phyloP scores from a whole-genome alignment of 2,888 invertebrate species.

The Imbricaverruca yamaguchii region DNA sequence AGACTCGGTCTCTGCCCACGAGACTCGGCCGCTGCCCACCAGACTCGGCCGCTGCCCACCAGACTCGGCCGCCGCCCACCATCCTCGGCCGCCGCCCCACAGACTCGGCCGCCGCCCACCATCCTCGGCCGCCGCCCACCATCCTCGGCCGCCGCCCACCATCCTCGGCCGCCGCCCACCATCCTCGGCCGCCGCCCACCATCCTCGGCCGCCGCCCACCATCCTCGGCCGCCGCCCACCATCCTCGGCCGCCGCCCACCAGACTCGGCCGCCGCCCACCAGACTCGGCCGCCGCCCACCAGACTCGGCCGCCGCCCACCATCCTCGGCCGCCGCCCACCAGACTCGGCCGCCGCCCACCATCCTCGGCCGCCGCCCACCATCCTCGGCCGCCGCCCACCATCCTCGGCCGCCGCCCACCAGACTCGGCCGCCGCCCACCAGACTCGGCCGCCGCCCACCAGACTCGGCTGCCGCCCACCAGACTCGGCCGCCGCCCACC shows the following conservation, averaged over 20 bases:
- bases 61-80: too few species aligned
- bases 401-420: too few species aligned
- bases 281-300: too few species aligned
- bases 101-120: background rate
- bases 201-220: too few species aligned
- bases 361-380: background rate
- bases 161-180: too few species aligned
- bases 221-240: background rate
- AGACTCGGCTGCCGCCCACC: background rate
- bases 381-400: background rate
- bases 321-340: too few species aligned
- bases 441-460: background rate
- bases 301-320: too few species aligned
- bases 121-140: background rate
- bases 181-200: too few species aligned
- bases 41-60: too few species aligned
- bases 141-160: background rate
- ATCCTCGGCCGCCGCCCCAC: too few species aligned
- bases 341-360: background rate
- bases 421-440: too few species aligned
- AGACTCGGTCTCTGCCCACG: background rate
- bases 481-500: background rate
- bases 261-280: background rate
- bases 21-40: background rate
- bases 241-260: background rate